Evolutionary conservation across 2,797 vertebrate species (phyloP).

Genomic region (Okamejei kenojei): DNA sequence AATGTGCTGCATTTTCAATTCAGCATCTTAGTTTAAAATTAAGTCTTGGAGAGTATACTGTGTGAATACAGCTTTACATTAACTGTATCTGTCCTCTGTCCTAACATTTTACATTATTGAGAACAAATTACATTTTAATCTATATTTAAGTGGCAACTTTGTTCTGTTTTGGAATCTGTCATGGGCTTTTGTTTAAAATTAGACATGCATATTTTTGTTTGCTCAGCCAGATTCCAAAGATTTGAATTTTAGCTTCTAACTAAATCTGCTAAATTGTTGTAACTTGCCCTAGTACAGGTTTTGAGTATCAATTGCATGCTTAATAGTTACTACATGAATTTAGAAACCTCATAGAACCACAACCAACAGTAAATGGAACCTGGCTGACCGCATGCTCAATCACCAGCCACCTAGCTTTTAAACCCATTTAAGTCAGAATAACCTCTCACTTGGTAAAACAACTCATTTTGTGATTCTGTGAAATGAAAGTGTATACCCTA

Average conservation of each 20-base stretch:
- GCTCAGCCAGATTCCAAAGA: background rate
- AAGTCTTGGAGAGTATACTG: background rate
- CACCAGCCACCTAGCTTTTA: background rate
- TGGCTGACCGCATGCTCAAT: background rate
- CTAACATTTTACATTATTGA: no score
- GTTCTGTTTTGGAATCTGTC: background rate
- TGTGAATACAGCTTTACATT: no score
- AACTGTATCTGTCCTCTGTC: no score
- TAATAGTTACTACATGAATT: background rate
- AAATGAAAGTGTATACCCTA: no score
- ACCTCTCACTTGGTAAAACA: no score
- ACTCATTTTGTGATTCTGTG: no score
- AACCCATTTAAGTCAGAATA: background rate
- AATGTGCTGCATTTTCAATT: background rate
- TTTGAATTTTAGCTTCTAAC: background rate
- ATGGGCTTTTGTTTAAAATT: background rate
- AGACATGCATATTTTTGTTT: background rate
- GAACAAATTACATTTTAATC: no score
- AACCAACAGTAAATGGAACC: background rate
- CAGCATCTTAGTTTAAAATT: background rate
- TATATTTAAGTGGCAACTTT: no score
- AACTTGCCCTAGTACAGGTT: background rate
- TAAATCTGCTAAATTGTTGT: no score
- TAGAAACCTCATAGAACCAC: background rate
- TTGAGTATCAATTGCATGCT: background rate